Conservation (phyloP, 2,888 invertebrate genomes). For the Lasioglossum villosulum region DNA sequence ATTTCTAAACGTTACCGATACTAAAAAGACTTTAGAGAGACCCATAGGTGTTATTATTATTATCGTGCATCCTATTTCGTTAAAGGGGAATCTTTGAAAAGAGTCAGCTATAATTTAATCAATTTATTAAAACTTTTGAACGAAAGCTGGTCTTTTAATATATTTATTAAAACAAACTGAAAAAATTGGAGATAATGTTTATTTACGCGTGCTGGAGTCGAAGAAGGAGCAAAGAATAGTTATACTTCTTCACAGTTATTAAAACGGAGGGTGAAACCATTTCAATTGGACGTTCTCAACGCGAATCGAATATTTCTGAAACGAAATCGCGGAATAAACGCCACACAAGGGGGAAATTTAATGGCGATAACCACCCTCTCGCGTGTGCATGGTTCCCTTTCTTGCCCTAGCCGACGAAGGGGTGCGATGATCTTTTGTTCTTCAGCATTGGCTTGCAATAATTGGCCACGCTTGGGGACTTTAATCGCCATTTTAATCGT, state of each 20-base stretch:
- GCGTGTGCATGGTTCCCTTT: neutral
- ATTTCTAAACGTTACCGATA: neutral
- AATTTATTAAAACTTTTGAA: too few relatives aligned
- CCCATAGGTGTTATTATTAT: too few relatives aligned
- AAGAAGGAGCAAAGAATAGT: neutral
- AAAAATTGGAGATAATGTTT: neutral
- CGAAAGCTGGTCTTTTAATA: neutral
- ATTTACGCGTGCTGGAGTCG: neutral
- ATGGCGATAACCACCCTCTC: neutral
- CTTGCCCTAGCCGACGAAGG: neutral
- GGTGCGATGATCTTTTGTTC: constrained; percentile 39
- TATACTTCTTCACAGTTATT: neutral
- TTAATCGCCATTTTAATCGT: constrained; percentile 51
- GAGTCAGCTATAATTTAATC: too few relatives aligned
- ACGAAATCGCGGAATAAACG: constrained; percentile 12
- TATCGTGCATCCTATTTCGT: too few relatives aligned
- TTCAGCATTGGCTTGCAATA: constrained; percentile 33
- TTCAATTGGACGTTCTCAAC: neutral
- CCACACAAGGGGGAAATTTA: neutral
- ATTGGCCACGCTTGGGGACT: constrained; percentile 45
- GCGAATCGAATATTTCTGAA: constrained; percentile 2
- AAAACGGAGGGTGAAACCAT: neutral
- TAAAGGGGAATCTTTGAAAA: too few relatives aligned
- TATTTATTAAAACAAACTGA: neutral
- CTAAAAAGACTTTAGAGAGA: neutral